A percentile compares a stretch with the other conserved stretches of the same genome.
These are phyloP conservation scores for Eupleurogrammus muticus DNA, from an alignment of 2,797 vertebrate genomes.

Conservation along the genomic window DNA sequence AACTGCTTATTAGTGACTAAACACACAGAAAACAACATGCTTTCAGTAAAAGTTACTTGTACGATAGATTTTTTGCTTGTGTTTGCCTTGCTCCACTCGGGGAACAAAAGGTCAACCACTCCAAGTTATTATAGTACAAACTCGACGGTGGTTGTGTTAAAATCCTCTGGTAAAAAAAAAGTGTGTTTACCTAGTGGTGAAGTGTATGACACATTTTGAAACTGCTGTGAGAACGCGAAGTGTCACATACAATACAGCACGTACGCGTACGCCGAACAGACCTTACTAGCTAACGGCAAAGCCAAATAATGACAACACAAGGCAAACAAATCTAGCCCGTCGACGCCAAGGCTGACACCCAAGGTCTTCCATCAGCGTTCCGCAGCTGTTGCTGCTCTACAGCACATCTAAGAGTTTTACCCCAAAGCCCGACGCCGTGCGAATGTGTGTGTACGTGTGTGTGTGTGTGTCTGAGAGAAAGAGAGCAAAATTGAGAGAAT, in stretches of 20 bases:
- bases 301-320: constrained; percentile 68
- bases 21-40: constrained; percentile 16
- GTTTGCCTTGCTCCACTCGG: constrained; percentile 24
- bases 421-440: constrained; percentile 30
- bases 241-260: constrained; percentile 64
- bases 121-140: constrained; percentile 41
- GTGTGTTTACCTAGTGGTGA: constrained; percentile 63
- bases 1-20: constrained; percentile 17
- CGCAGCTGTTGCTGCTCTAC: constrained; percentile 24
- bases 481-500: constrained; percentile 8
- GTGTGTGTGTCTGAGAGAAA: constrained; percentile 9
- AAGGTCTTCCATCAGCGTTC: constrained; percentile 69
- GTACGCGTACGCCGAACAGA: constrained; percentile 35
- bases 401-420: constrained; percentile 30
- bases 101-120: constrained; percentile 56
- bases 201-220: constrained; percentile 62
- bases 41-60: constrained; percentile 19
- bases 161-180: constrained; percentile 41
- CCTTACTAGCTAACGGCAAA: constrained; percentile 46
- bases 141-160: constrained; percentile 57
- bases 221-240: constrained; percentile 47
- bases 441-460: constrained; percentile 16
- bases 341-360: constrained; percentile 65
- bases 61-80: too few relatives aligned
- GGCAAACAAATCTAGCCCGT: constrained; percentile 67